phyloP scores from a whole-genome alignment of 2,888 invertebrate species.

The Sarcophaga subvicina region DNA sequence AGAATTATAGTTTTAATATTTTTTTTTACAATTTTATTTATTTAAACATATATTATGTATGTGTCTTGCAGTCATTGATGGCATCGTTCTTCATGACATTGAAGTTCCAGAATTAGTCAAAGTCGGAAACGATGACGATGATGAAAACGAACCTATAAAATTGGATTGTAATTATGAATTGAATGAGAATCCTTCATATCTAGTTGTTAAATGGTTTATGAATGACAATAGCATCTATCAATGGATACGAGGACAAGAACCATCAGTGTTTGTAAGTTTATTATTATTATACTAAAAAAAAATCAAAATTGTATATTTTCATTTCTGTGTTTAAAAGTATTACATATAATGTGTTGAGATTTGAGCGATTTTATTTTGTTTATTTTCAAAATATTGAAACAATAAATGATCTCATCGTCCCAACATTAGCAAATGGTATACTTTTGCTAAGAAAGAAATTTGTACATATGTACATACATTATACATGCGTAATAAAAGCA shows the following conservation, averaged over 20 bases:
- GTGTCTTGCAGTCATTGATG: constrained; percentile 49
- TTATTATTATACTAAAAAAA: neutral
- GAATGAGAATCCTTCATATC: constrained; percentile 85
- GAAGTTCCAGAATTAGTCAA: constrained; percentile 67
- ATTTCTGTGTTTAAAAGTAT: too few species aligned
- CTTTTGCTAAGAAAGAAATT: neutral
- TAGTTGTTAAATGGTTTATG: constrained; percentile 90
- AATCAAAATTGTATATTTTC: neutral
- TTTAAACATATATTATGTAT: neutral
- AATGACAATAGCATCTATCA: constrained; percentile 89
- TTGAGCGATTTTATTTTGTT: neutral
- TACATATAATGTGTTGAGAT: neutral
- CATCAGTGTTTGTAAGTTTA: constrained; percentile 82
- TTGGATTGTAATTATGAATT: constrained; percentile 88
- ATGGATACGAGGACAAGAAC: constrained; percentile 88
- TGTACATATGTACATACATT: neutral
- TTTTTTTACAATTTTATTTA: neutral
- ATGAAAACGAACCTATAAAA: constrained; percentile 51
- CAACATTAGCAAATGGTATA: neutral
- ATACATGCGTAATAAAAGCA: neutral
- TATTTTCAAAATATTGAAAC: neutral
- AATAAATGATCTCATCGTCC: neutral
- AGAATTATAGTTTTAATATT: neutral
- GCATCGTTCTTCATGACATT: constrained; percentile 50
- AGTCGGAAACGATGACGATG: constrained; percentile 53